Evolutionary conservation across 2,888 invertebrate species (phyloP), one percentile per base, ranked within the genome.

Genomic region (Operophtera brumata): DNA sequence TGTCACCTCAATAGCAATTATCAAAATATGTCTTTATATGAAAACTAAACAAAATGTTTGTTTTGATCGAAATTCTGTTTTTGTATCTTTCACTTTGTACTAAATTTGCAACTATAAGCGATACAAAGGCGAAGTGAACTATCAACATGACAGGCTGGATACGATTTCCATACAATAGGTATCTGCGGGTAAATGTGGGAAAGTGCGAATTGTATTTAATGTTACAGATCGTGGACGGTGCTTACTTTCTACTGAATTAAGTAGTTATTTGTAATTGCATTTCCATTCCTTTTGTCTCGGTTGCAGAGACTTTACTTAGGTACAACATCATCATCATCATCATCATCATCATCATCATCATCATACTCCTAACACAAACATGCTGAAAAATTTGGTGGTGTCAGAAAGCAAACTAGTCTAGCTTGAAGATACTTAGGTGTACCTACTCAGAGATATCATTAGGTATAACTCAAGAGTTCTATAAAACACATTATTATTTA

Each of bases 101-200:
- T 46, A 6, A 40, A 56, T 56, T 56, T 56, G 56, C 56, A 51
- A 54, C 34, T 42, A 42, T 43, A 54, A 47, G 11, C 45, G 28
- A 52, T 47, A 57, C 56, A 64, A 46, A 52, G 52, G 44, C 42
- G 12, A 34, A 61, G 58, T 61, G 61, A 64, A 63, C 59, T 63
- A 61, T 57, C 64, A 62, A 61, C 47, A 57, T 45, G 54, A 60
- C 54, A 53, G 54, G 39, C 61, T 55, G 53, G 59, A 56, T 62
- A 54, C 52, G 58, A 73, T 77, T 73, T 67, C 69, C 73, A 73
- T 71, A 77, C 73, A 77, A 75, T 75, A 48, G 70, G 58, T 64
- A 65, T 69, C 69, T 65, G 40, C 62, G 59, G 59, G 55, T 55
- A 65, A 69, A 71, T 70, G 68, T 70, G 73, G 59, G 72, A 73